Percentiles rank a stretch among this genome's conserved stretches.
phyloP scores from a whole-genome alignment of 2,797 vertebrate genomes.

The Accipiter badius region DNA sequence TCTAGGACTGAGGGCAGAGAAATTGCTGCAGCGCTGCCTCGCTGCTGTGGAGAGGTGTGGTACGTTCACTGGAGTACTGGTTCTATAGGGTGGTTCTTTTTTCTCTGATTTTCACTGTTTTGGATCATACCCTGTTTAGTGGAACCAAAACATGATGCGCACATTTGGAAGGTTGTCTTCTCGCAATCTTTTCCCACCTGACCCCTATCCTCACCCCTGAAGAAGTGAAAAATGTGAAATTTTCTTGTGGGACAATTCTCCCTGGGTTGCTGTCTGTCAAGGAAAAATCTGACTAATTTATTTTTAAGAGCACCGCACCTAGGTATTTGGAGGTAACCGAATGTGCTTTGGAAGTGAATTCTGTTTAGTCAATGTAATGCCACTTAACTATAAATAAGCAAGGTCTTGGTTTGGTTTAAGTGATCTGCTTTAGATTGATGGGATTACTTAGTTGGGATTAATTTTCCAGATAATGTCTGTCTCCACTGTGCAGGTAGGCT shows the following conservation, averaged over 20 bases:
- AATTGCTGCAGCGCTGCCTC: background rate
- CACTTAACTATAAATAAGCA: background rate
- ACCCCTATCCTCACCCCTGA: background rate
- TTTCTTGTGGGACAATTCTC: background rate
- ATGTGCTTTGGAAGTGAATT: background rate
- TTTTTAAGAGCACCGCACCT: background rate
- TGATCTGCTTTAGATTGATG: background rate
- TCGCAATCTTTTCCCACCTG: background rate
- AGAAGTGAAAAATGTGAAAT: background rate
- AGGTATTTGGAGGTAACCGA: background rate
- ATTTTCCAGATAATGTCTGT: background rate
- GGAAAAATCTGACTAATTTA: background rate
- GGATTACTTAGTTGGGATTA: background rate
- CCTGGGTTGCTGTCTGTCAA: background rate
- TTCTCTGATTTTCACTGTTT: background rate
- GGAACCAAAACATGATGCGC: too few species aligned
- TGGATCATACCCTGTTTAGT: background rate
- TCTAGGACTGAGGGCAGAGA: background rate
- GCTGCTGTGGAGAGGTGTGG: background rate
- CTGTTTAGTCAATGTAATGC: background rate
- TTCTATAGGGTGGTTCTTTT: background rate
- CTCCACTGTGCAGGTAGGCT: fast-evolving
- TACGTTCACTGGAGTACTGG: fast-evolving
- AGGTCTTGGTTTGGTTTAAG: background rate
- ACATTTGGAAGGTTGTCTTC: background rate